phyloP scores from a whole-genome alignment of 2,113 vertebrate species.

The Lepus europaeus region DNA sequence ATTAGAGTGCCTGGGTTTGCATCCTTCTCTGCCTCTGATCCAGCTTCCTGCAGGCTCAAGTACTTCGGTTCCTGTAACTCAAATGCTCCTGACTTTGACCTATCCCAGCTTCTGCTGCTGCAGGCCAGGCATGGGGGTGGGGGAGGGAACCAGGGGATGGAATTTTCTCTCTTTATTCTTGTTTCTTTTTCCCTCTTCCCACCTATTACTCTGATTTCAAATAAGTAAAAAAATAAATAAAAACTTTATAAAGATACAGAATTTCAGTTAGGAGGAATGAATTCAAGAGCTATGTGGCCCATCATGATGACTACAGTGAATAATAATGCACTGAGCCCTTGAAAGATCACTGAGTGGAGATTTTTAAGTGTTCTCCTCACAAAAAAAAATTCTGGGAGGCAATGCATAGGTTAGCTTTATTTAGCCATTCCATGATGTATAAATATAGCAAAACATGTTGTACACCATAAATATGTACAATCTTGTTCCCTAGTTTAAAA shows the following conservation, averaged over 20 bases:
- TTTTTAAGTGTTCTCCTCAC: not conserved
- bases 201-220: too few species aligned
- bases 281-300: not conserved
- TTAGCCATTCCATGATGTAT: not conserved
- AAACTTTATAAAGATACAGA: not conserved
- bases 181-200: too few species aligned
- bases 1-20: too few species aligned
- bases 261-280: not conserved
- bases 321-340: not conserved
- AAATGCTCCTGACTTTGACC: too few species aligned
- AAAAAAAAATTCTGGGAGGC: not conserved
- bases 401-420: not conserved
- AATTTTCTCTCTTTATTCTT: too few species aligned
- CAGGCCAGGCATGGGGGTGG: too few species aligned
- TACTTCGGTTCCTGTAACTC: too few species aligned
- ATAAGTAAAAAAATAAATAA: too few species aligned
- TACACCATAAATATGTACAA: not conserved
- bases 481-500: not conserved
- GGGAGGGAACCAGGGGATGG: not conserved
- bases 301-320: not conserved
- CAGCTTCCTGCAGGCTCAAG: too few species aligned
- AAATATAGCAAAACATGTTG: not conserved
- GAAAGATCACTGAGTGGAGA: not conserved
- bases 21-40: too few species aligned
- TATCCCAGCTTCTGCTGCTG: too few species aligned